Conservation (phyloP, 2,113 vertebrate genomes). For the Heptranchias perlo region DNA sequence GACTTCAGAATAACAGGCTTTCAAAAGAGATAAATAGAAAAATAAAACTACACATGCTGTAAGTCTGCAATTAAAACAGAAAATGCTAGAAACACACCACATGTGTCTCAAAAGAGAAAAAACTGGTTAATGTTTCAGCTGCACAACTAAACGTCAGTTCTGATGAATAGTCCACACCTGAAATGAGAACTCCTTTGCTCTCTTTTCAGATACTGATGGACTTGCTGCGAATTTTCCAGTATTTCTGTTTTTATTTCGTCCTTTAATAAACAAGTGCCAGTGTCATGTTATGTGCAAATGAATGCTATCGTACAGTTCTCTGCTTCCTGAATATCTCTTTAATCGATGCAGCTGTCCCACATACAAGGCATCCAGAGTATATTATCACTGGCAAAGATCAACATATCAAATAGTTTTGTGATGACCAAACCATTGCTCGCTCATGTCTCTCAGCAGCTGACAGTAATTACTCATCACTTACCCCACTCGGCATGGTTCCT, state of each 20-base stretch:
- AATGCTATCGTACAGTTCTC: background rate
- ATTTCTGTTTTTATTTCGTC: background rate
- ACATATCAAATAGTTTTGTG: background rate
- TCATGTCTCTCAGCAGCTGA: constrained; percentile 2
- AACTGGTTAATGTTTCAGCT: background rate
- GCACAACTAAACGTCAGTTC: background rate
- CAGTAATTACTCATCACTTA: constrained; percentile 19
- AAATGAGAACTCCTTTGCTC: background rate
- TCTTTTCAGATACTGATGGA: background rate
- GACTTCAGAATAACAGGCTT: too few relatives aligned
- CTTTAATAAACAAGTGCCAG: background rate
- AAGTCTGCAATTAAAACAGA: too few relatives aligned
- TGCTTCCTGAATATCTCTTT: background rate
- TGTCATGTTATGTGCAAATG: too few relatives aligned
- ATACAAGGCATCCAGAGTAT: background rate
- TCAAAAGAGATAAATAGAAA: too few relatives aligned
- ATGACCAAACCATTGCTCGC: background rate
- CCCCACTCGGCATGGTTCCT: background rate
- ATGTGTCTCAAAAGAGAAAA: background rate
- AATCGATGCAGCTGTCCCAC: background rate
- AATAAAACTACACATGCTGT: too few relatives aligned
- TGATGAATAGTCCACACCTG: background rate
- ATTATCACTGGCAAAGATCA: background rate
- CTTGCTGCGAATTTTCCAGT: background rate
- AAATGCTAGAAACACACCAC: too few relatives aligned